Percentiles rank a stretch among this genome's conserved stretches.
Conservation (phyloP, 2,888 invertebrate genomes). For the Apamea monoglypha region DNA sequence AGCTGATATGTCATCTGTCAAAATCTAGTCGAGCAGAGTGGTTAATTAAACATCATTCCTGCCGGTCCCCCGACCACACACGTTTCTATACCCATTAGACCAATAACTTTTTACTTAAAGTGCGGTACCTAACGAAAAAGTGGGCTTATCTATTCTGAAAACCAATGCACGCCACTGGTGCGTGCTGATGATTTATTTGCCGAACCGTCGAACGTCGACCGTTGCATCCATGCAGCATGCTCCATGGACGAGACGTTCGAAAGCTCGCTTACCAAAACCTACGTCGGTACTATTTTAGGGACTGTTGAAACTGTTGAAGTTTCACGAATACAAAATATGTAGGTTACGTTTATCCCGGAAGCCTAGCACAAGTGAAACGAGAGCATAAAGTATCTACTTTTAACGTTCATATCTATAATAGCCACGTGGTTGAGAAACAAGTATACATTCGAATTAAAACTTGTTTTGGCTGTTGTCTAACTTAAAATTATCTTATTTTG, state of each 20-base stretch:
- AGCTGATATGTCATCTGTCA: too few relatives aligned
- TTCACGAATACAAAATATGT: slow-evolving; percentile 42
- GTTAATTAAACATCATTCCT: too few relatives aligned
- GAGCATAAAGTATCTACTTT: slow-evolving; percentile 43
- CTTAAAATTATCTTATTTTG: slow-evolving; percentile 10
- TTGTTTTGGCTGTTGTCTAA: slow-evolving; percentile 12
- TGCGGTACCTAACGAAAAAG: too few relatives aligned
- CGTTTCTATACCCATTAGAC: too few relatives aligned
- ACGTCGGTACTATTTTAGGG: slow-evolving; percentile 53
- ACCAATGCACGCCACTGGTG: neutral
- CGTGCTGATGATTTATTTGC: neutral
- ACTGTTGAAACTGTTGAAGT: slow-evolving; percentile 34
- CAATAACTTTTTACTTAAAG: too few relatives aligned
- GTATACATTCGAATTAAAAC: slow-evolving; percentile 22
- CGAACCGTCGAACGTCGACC: neutral
- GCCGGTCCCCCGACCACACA: too few relatives aligned
- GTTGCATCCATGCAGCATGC: neutral
- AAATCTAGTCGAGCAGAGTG: too few relatives aligned
- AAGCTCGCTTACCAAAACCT: neutral
- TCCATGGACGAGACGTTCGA: slow-evolving; percentile 9
- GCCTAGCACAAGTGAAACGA: slow-evolving; percentile 43
- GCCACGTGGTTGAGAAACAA: slow-evolving; percentile 42
- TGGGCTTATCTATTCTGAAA: too few relatives aligned
- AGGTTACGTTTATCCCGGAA: slow-evolving; percentile 63
- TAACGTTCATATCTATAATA: slow-evolving; percentile 27